Evolutionary conservation across 2,797 vertebrate genomes (phyloP), one percentile per base, ranked within the genome.

Genomic region (Gobio occitaniae): DNA sequence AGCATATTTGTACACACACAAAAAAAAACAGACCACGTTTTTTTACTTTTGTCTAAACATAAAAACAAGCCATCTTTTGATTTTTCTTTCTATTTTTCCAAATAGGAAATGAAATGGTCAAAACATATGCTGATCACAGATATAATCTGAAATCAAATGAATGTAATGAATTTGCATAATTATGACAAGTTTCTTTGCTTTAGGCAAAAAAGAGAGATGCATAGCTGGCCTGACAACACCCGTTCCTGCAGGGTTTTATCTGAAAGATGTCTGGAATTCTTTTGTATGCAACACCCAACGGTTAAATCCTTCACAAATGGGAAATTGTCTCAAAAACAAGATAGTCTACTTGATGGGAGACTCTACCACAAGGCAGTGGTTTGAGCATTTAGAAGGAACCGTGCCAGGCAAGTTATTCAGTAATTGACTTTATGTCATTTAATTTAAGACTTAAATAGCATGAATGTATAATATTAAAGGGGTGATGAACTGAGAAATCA

Each of bases 191-290:
- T 32, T 16, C 11, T 38, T 54, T 63, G 29, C 48, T 61, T 75
- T 32, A 87, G 86, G 12, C 10, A 21, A 2, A 47, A 78, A 0
- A 11, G 52, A 59, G 11, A 71, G 17, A 41, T 88, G 87, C 48
- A 85, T 50, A 83, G n/a, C 74, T 16, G 87, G 87, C 1, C 3
- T 86, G 48, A 68, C 32, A 2, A 86, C 61, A 47, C 86, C 89
- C 44, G 84, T 86, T 74, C 86, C 87, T 47, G 87, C 90, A 32
- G 92, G 91, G 6, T 92, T 92, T 81, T 93, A 92, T 84, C 47
- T 89, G 4, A 52, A 78, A 19, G 78, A 90, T 0, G 47, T 69
- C 15, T 92, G 91, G 91, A 78, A 79, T 7, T 92, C 90, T 0
- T 84, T 85, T 44, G 59, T 82, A 6, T 94, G 82, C 36, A 47